Percentiles rank a stretch among this genome's conserved stretches.
Evolutionary conservation across 2,113 vertebrate species (phyloP).

Genomic region (Nanger granti): DNA sequence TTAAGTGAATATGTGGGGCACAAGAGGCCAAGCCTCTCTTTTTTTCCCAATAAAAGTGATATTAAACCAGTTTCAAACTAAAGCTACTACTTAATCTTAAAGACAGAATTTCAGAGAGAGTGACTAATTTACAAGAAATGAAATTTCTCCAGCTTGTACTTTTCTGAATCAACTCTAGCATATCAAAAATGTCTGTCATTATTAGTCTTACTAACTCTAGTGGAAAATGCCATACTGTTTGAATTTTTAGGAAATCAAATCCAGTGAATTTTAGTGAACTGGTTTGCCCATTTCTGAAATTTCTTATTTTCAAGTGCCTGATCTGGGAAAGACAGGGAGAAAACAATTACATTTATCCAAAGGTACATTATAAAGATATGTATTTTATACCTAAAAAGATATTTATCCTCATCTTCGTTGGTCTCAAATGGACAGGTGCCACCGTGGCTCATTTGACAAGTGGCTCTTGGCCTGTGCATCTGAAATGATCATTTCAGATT

Average conservation of each 20-base stretch:
- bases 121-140: conserved; percentile 16
- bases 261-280: not conserved
- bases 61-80: not conserved
- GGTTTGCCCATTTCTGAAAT: not conserved
- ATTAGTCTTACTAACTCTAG: not conserved
- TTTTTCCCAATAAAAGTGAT: not conserved
- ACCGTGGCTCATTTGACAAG: not conserved
- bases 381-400: conserved; percentile 14
- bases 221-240: not conserved
- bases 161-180: not conserved
- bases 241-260: conserved; percentile 11
- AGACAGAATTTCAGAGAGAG: conserved; percentile 15
- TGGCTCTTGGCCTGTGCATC: not conserved
- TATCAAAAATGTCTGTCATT: not conserved
- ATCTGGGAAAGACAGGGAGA: not conserved
- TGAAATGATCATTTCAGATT: not conserved
- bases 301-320: conserved; percentile 53
- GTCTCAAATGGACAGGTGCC: not conserved
- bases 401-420: not conserved
- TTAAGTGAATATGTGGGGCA: not conserved
- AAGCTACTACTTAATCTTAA: not conserved
- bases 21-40: not conserved
- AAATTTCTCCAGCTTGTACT: not conserved
- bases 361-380: conserved; percentile 1
- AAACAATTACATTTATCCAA: not conserved